These are phyloP conservation scores for Hippoglossus stenolepis DNA, from an alignment of 2,113 vertebrate genomes.

Conservation along the genomic window DNA sequence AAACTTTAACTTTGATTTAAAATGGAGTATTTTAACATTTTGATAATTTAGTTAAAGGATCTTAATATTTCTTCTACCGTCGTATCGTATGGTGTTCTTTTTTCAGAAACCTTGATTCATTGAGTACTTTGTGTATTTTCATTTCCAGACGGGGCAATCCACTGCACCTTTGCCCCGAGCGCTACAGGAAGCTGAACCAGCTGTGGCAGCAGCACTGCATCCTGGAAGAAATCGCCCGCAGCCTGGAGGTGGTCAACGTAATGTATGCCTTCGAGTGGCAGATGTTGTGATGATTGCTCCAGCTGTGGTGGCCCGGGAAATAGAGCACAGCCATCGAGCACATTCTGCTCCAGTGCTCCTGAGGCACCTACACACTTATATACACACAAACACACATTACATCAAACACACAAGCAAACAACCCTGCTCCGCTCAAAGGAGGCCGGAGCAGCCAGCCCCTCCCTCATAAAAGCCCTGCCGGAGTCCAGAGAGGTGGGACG, in stretches of 20 bases:
- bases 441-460: slow-evolving; percentile 13
- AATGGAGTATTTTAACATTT: no score
- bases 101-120: background rate
- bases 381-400: slow-evolving; percentile 4
- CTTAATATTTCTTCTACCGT: no score
- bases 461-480: slow-evolving; percentile 29
- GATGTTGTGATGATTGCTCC: slow-evolving; percentile 85
- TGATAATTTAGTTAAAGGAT: no score
- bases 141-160: slow-evolving; percentile 87
- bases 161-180: slow-evolving; percentile 91
- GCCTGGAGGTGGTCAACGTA: slow-evolving; percentile 92
- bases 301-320: slow-evolving; percentile 13
- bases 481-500: slow-evolving; percentile 29
- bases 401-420: slow-evolving; percentile 20
- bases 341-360: slow-evolving; percentile 35
- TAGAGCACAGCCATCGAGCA: slow-evolving; percentile 44
- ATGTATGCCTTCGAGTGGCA: slow-evolving; percentile 97
- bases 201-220: slow-evolving; percentile 98
- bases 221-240: slow-evolving; percentile 96
- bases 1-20: no score
- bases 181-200: slow-evolving; percentile 94
- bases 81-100: background rate
- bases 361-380: slow-evolving; percentile 4
- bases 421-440: slow-evolving; percentile 34
- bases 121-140: slow-evolving; percentile 14